phyloP scores from a whole-genome alignment of 2,888 invertebrate species.

The Agrochola macilenta region DNA sequence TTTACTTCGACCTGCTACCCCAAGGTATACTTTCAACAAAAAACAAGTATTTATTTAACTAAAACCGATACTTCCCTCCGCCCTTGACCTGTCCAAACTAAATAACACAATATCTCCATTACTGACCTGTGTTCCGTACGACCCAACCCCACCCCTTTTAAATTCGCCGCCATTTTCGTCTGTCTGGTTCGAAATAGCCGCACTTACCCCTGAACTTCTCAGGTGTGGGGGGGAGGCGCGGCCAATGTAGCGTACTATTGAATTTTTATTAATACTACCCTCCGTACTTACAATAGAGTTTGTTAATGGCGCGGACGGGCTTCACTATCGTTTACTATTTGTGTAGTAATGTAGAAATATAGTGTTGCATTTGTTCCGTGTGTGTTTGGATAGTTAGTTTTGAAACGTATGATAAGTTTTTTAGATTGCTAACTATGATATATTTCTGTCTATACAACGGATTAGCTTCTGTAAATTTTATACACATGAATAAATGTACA shows the following conservation, averaged over 20 bases:
- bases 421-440: background rate
- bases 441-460: background rate
- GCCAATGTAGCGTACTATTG: constrained; percentile 53
- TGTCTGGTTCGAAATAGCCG: constrained; percentile 72
- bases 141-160: constrained; percentile 46
- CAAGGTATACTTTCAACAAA: too few relatives aligned
- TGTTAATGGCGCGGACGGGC: constrained; percentile 35
- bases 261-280: constrained; percentile 53
- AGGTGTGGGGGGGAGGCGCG: constrained; percentile 43
- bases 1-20: background rate
- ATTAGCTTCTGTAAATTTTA: background rate
- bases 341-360: background rate
- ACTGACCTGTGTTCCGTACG: constrained; percentile 18
- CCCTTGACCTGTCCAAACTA: constrained; percentile 21
- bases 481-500: background rate
- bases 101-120: constrained; percentile 44
- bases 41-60: constrained; percentile 3
- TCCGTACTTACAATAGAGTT: constrained; percentile 29
- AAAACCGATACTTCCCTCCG: background rate
- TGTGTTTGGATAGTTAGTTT: background rate
- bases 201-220: constrained; percentile 64
- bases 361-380: constrained; percentile 5
- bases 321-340: constrained; percentile 2
- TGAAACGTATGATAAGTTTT: background rate
- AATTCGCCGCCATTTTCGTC: constrained; percentile 67